Evolutionary conservation across 2,888 invertebrate genomes (phyloP), one percentile per base, ranked within the genome.

Genomic region (Hipparchia semele): DNA sequence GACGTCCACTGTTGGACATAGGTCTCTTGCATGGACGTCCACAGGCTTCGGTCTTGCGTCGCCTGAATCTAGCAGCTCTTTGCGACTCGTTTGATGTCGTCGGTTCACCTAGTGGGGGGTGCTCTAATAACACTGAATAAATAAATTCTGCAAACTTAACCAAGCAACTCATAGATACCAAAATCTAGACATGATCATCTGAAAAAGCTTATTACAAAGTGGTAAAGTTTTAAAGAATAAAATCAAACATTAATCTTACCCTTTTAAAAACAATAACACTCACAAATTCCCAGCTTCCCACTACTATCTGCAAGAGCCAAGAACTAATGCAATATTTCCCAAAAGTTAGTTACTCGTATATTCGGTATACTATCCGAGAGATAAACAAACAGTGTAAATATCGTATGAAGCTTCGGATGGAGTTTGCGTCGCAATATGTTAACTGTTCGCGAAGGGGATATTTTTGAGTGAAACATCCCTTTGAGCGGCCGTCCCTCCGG

Each of bases 401-500:
- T 59, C 45, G 56, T 46, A 67, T 67, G 58, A 67, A 67, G 67
- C 56, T n/a, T 56, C 67, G 49, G 23, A 33, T 45, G 6, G 61
- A 69, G 53, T 61, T 69, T 53, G 61, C 61, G 53, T 61, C 61
- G 61, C 61, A 69, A 69, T 69, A 69, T 69, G 69, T 69, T 61
- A 69, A 61, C 61, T 53, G n/a, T 61, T 45, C 53, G n/a, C 68
- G 39, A 10, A 54, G 68, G 80, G 78, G 75, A 76, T 77, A 79
- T 74, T 81, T 74, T 75, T 80, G 78, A 79, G 79, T 76, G 79
- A 83, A 86, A 86, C 83, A 86, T 82, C 80, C 82, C 82, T 81
- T 82, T 84, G 84, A 78, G 77, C 65, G 81, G 81, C 80, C 82
- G 79, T 86, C 87, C 86, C 83, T 77, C 71, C 80, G 83, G 86